Evolutionary conservation across 30 jellyfish, hydroid and myxozoan species (phyloP), one percentile per base, ranked within the genome.

Genomic region (Sanderia malayensis): DNA sequence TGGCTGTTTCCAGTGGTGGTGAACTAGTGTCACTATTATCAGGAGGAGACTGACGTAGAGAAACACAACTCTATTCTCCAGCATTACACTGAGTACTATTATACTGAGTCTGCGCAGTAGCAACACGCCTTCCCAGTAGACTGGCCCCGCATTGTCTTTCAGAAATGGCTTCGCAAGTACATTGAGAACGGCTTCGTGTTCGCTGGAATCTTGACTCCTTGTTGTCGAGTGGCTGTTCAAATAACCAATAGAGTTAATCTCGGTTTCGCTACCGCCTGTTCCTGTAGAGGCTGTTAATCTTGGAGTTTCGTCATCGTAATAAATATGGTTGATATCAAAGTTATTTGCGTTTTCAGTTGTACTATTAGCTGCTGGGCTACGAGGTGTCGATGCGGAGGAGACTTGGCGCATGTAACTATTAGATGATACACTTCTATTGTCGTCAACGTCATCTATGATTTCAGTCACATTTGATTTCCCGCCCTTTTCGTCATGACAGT

Each of bases 91-190:
- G 55, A 61, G 30, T 17, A 75, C 8, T 22, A 61, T 76, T 1
- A 61, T 45, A 55, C 58, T 18, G 0, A 75, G 73, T 45, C 87
- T 23, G 25, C 73, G 79, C 8, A 59, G 20, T 24, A 75, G 87
- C 30, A 64, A 58, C 46, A 64, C 59, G 27, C 70, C 76, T 37
- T 75, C 87, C 87, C 87, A 75, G 67, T 53, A 31, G 45, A 75
- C 46, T 20, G 80, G 71, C 9, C 73, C 87, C 21, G 59, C 23
- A 30, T 61, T 52, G 33, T 59, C 61, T 19, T 24, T 31, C 22
- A 64, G 80, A 41, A 41, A 75, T 13, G 87, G 87, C 32, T 45
- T 62, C 19, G 71, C 87, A 17, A 75, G 61, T 10, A 61, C 68
- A 9, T 45, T 29, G 8, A 75, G 27, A 25, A 75, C 61, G 6